Evolutionary conservation across 64 coral and sea anemone species (phyloP).

Genomic region (Montipora capricornis): DNA sequence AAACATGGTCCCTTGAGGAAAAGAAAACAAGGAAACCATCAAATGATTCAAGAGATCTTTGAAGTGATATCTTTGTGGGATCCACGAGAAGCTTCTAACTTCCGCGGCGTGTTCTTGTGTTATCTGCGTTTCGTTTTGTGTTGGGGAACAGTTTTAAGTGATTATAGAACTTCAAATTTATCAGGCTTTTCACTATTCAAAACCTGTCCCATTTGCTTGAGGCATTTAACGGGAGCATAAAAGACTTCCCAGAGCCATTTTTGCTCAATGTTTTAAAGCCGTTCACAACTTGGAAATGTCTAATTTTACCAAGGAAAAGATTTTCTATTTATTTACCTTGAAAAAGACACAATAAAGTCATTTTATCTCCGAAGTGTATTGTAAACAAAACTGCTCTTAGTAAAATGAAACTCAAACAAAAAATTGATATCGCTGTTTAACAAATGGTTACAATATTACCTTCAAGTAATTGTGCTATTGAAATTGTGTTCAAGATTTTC

Average conservation of each 20-base stretch:
- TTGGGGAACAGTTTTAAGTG: not conserved
- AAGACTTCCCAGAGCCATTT: not conserved
- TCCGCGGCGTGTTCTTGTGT: conserved; percentile 31
- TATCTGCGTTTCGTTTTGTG: conserved; percentile 14
- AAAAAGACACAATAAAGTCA: conserved; percentile 77
- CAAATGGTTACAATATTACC: conserved; percentile 90
- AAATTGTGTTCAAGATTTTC: conserved; percentile 74
- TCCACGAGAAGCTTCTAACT: not conserved
- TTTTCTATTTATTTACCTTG: conserved; percentile 68
- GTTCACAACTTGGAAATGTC: not conserved
- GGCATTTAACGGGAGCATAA: not conserved
- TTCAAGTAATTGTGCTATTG: conserved; percentile 86
- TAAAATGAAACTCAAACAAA: conserved; percentile 91
- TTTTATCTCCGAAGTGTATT: conserved; percentile 90
- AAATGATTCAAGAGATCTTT: conserved; percentile 42
- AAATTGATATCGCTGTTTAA: conserved; percentile 89
- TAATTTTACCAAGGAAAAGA: conserved; percentile 75
- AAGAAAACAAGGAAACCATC: conserved; percentile 51
- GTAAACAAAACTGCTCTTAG: conserved; percentile 91
- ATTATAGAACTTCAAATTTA: not conserved
- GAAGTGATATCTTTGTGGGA: conserved; percentile 53
- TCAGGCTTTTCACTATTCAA: not conserved
- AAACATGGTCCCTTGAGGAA: conserved; percentile 57
- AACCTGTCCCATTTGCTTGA: not conserved
- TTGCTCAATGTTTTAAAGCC: not conserved